phyloP scores from a whole-genome alignment of 1,140 invertebrate genomes.

The Lepidurus apus region DNA sequence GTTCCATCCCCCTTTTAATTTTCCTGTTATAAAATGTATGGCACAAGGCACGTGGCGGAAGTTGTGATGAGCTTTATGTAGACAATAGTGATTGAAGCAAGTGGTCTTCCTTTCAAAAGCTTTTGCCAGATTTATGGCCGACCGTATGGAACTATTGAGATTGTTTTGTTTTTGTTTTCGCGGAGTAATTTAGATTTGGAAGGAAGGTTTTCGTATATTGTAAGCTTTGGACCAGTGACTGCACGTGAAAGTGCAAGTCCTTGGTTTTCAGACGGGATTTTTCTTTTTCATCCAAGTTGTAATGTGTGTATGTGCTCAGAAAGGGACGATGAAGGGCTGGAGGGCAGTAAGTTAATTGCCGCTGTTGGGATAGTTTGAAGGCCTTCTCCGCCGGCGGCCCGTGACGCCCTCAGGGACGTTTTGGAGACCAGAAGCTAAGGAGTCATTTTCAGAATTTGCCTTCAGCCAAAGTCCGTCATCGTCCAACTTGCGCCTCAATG shows the following conservation, averaged over 20 bases:
- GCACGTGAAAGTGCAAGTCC: slow-evolving; percentile 11
- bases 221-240: neutral
- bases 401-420: slow-evolving; percentile 3
- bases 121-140: too few relatives aligned
- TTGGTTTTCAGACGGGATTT: neutral
- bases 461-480: slow-evolving; percentile 2
- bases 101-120: too few relatives aligned
- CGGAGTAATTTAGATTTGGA: neutral
- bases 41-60: neutral
- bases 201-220: neutral
- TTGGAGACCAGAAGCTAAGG: neutral
- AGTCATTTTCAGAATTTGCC: neutral
- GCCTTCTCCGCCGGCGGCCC: slow-evolving; percentile 19
- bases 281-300: neutral
- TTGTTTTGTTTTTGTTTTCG: too few relatives aligned
- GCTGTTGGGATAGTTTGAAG: slow-evolving; percentile 16
- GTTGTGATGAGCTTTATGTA: neutral
- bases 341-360: slow-evolving; percentile 18
- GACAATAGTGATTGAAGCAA: neutral
- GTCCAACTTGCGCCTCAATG: slow-evolving; percentile 3
- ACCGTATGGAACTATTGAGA: too few relatives aligned
- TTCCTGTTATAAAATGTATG: neutral
- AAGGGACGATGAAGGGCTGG: neutral
- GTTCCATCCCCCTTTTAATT: neutral
- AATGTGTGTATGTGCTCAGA: neutral